Percentiles rank a stretch among this genome's conserved stretches.
These are phyloP conservation scores for Hypercompe scribonia DNA, from an alignment of 2,888 invertebrate species.

Conservation along the genomic window DNA sequence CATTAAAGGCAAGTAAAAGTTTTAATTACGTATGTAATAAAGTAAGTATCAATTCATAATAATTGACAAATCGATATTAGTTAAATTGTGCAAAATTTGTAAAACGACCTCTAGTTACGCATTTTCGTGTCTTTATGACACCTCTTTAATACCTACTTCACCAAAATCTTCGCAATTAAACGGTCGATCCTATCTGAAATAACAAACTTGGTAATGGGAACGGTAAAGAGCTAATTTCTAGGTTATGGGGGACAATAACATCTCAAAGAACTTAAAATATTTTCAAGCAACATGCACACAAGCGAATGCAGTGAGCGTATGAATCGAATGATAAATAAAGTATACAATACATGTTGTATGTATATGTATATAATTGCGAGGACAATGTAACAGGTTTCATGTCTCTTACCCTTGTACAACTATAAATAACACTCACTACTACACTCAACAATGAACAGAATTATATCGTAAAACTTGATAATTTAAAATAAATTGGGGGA, in stretches of 20 bases:
- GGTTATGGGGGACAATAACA: too few species aligned
- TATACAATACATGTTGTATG: background rate
- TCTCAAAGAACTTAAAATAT: too few species aligned
- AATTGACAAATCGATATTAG: too few species aligned
- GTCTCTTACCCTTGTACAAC: background rate
- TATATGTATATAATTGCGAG: background rate
- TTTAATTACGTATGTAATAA: background rate
- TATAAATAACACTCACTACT: background rate
- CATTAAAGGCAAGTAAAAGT: background rate
- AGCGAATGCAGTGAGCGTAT: background rate
- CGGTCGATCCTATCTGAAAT: background rate
- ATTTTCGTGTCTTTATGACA: too few species aligned
- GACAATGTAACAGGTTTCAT: background rate
- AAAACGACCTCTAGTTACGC: too few species aligned
- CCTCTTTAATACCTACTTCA: too few species aligned
- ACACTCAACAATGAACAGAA: background rate
- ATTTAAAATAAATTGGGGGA: too few species aligned
- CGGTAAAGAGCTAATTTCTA: background rate
- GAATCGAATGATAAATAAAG: background rate
- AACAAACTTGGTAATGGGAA: background rate
- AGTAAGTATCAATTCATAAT: too few species aligned
- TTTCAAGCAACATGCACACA: background rate
- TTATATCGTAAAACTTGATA: too few species aligned
- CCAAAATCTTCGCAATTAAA: background rate
- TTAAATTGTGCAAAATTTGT: too few species aligned